phyloP scores from a whole-genome alignment of 2,113 vertebrate genomes.

The mouse (Mus musculus) region GRCm39 chr4:98892001-98892500 shows the following conservation, averaged over 20 bases:
- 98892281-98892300: neutral
- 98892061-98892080: conserved; percentile 98
- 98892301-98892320: conserved; percentile 20
- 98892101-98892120: conserved; percentile 97
- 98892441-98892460: neutral
- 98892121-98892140: conserved; percentile 98
- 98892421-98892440: conserved; percentile 29
- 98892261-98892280: neutral
- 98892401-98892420: neutral
- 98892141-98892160: conserved; percentile 97
- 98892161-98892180: conserved; percentile 57
- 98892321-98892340: conserved; percentile 38
- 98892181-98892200: conserved; percentile 33
- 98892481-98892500: conserved; percentile 52
- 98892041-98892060: conserved; percentile 97
- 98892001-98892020: conserved; percentile 95
- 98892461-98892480: neutral
- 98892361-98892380: conserved; percentile 1
- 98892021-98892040: conserved; percentile 98
- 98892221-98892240: neutral
- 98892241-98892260: neutral
- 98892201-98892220: conserved; percentile 18
- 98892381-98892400: conserved; percentile 41
- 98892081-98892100: conserved; percentile 97
- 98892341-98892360: conserved; percentile 46